These are phyloP conservation scores for Geotrypetes seraphini DNA, from an alignment of 2,797 vertebrate species.

Conservation along the genomic window DNA sequence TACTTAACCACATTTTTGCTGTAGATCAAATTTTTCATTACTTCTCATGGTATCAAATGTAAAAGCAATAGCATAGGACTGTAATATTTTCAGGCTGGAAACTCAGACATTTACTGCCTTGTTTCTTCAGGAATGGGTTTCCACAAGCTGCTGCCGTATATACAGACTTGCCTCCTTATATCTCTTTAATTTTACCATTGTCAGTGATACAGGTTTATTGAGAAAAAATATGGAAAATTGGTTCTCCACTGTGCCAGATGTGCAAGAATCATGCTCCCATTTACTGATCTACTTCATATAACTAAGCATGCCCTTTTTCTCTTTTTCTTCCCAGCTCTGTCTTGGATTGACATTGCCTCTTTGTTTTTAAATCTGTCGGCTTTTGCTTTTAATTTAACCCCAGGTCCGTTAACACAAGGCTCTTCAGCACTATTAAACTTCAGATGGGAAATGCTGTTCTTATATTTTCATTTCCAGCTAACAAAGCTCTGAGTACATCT, in stretches of 20 bases:
- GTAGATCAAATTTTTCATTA: too few species aligned
- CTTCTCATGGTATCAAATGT: too few species aligned
- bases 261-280: constrained; percentile 62
- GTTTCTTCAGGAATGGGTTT: too few species aligned
- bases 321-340: constrained; percentile 50
- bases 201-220: too few species aligned
- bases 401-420: constrained; percentile 36
- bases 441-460: constrained; percentile 25
- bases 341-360: constrained; percentile 56
- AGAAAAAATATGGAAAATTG: too few species aligned
- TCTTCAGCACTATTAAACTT: constrained; percentile 10
- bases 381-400: constrained; percentile 61
- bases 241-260: constrained; percentile 57
- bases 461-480: constrained; percentile 50
- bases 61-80: too few species aligned
- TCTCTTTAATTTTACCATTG: too few species aligned
- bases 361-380: constrained; percentile 52
- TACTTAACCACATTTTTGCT: too few species aligned
- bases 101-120: too few species aligned
- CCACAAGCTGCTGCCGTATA: too few species aligned
- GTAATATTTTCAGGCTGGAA: too few species aligned
- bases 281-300: constrained; percentile 51
- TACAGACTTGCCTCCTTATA: too few species aligned
- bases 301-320: constrained; percentile 58
- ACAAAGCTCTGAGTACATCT: constrained; percentile 60